Percentiles rank a stretch among this genome's conserved stretches.
Evolutionary conservation across 35 echinoderm and acorn worm genomes (phyloP).

Genomic region (Patiria miniata): DNA sequence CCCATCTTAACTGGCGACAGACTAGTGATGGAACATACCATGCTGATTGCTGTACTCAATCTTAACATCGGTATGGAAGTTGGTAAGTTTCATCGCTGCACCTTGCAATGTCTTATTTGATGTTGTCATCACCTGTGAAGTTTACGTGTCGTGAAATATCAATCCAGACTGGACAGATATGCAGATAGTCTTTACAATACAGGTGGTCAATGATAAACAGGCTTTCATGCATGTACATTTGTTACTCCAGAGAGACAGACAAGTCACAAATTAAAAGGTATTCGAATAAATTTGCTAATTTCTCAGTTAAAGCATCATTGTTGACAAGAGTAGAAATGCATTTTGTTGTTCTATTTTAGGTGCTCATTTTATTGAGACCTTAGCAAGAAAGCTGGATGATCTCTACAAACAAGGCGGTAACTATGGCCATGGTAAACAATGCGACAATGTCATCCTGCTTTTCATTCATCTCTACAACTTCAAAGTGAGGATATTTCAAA

Average conservation of each 20-base stretch:
- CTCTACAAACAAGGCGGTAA: constrained; percentile 35
- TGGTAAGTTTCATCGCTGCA: constrained; percentile 53
- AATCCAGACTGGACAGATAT: no score
- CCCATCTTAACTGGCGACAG: constrained; percentile 65
- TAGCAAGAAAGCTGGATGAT: constrained; percentile 69
- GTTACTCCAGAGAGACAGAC: no score
- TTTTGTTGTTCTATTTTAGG: constrained; percentile 56
- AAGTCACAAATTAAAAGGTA: no score
- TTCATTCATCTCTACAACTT: constrained; percentile 94
- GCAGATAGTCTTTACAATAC: no score
- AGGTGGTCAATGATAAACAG: no score
- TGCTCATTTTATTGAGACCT: constrained; percentile 80
- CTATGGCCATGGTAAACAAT: constrained; percentile 58
- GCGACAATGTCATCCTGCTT: constrained; percentile 83
- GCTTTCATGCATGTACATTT: no score
- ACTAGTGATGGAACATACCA: constrained; percentile 78
- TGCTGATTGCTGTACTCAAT: constrained; percentile 77
- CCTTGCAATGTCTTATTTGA: neutral
- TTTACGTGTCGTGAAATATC: no score
- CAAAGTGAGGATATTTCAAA: constrained; percentile 48
- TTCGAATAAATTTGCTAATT: no score
- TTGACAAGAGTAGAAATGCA: neutral
- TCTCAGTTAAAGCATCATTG: no score
- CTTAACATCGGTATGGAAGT: constrained; percentile 95
- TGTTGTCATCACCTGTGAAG: constrained; percentile 3